Evolutionary conservation across 2,888 invertebrate genomes (phyloP), one percentile per base, ranked within the genome.

Genomic region (Mythimna impura): DNA sequence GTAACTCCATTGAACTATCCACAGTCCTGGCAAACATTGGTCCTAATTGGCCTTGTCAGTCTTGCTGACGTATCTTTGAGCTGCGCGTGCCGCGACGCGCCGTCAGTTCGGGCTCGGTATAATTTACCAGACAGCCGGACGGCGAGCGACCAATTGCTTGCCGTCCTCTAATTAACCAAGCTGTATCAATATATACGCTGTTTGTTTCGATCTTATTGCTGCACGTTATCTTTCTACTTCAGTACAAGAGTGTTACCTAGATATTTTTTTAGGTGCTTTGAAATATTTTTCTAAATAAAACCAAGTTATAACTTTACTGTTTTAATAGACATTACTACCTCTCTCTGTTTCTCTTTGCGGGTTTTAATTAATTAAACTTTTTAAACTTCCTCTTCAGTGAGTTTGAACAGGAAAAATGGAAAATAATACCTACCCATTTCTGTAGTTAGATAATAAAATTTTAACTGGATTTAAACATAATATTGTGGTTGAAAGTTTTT

Each of bases 301-400:
- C 47, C 47, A 47, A 17, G 17, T 20, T 43, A 14, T 30, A 25
- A 20, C 1, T 65, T 12, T 40, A 22, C n/a, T 25, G 22, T 69
- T 68, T 17, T 17, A 47, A 7, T 20, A 20, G 17, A 47, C 17
- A 17, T 47, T 17, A 17, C 47, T 17, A 7, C 43, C 43, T 47
- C 7, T 17, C 47, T 47, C 47, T 47, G 7, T 47, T 47, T 47
- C 47, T 9, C 10, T 40, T 69, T 43, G 30, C n/a, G 2, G 20
- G 10, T 1, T 63, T 63, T 69, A 54, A 54, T 62, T 40, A 63
- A 63, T 40, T 14, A 14, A 52, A 14, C 34, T 61, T 62, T 68
- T 62, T 14, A 2, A n/a, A 43, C 30, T 22, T 70, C 30, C 65
- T n/a, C 34, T 8, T 14, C 43, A 43, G 12, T 55, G 0, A 4